Evolutionary conservation across 2,888 invertebrate genomes (phyloP).

Genomic region (Iselma pallidipennis): DNA sequence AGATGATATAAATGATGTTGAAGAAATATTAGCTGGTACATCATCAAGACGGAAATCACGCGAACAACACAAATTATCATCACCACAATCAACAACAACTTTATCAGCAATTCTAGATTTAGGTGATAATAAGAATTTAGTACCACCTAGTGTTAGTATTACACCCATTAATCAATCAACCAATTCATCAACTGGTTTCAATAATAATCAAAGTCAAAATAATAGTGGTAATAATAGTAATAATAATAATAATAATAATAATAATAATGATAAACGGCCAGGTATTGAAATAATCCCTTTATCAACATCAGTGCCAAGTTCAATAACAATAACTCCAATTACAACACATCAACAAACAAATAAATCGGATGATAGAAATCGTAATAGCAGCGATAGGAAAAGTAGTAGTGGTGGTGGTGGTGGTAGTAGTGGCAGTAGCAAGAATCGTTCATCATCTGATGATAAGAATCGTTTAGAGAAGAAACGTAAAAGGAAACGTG

Average conservation of each 20-base stretch:
- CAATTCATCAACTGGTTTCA: not conserved
- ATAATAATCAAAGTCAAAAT: not conserved
- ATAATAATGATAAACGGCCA: slow-evolving; percentile 68
- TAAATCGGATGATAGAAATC: slow-evolving; percentile 54
- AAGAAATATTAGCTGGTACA: slow-evolving; percentile 57
- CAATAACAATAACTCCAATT: slow-evolving; percentile 87
- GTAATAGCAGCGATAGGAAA: slow-evolving; percentile 36
- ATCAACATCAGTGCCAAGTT: slow-evolving; percentile 71
- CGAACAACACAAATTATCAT: slow-evolving; percentile 55
- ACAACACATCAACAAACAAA: too few species aligned
- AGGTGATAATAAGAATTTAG: not conserved
- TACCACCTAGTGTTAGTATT: not conserved
- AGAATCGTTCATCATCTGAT: slow-evolving; percentile 15
- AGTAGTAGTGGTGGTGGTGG: slow-evolving; percentile 37
- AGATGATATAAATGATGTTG: slow-evolving; percentile 61
- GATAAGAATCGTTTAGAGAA: slow-evolving; percentile 64
- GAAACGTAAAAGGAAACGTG: slow-evolving; percentile 73
- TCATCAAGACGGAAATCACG: slow-evolving; percentile 56
- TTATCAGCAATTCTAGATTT: not conserved
- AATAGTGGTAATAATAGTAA: slow-evolving; percentile 60
- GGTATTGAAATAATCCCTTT: slow-evolving; percentile 88
- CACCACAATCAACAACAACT: not conserved
- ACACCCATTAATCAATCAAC: not conserved
- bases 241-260: slow-evolving; percentile 13
- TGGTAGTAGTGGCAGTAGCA: slow-evolving; percentile 19